Evolutionary conservation across 2,113 vertebrate species (phyloP), one percentile per base, ranked within the genome.

Genomic region (Meriones unguiculatus): DNA sequence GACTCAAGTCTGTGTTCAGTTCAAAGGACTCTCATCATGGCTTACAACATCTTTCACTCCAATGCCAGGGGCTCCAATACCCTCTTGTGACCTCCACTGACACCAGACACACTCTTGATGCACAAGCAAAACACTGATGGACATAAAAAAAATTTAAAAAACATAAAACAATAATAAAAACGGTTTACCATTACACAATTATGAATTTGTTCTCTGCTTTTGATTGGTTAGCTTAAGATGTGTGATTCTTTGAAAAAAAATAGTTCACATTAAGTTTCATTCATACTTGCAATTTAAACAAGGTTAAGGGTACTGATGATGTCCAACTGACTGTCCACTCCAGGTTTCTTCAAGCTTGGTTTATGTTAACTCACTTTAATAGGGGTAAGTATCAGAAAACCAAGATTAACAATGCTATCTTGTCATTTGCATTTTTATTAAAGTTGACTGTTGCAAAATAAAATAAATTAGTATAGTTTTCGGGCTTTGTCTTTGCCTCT

Each of bases 371-470:
- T n/a, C 69, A 46, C 67, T 54, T 95, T 82, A 84, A 76, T 38
- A 62, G 35, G 77, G 65, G n/a, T 38, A 65, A 69, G 38, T 81
- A 86, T 92, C 20, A 87, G 84, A 90, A 95, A 87, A 41, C 1
- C 25, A 91, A 46, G 89, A 7, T 87, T 81, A 85, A 41, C n/a
- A 77, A 70, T 46, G 73, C 32, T 85, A 77, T 28, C 80, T n/a
- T 92, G 41, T 52, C 2, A 5, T 69, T 86, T 86, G 67, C 38
- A 86, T 88, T 95, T 96, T 92, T 73, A 41, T 75, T 96, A 18
- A 85, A 87, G 46, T 72, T 90, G 32, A 54, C 13, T 50, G 7
- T 88, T 92, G 41, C 50, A 91, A 95, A 97, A 77, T 73, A 64
- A 22, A 92, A 87, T 78, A 46, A 46, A 46, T 46, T 46, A 46